These are phyloP conservation scores for Capra hircus DNA, from an alignment of 2,113 vertebrate species.

Conservation along the genomic window DNA sequence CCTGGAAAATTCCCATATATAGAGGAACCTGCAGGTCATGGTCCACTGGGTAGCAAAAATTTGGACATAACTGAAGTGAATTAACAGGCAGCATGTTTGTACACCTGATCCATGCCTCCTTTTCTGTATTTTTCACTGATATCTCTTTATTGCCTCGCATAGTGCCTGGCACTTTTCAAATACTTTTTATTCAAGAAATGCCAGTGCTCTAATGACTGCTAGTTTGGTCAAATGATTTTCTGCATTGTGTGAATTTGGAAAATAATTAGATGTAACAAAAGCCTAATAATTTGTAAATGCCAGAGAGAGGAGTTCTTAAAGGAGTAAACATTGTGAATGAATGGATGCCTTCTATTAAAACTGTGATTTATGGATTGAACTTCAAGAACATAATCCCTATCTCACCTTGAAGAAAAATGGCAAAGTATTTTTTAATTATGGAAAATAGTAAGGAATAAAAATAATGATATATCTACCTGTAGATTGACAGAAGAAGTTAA, in stretches of 20 bases:
- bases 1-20: not conserved
- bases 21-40: not conserved
- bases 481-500: constrained; percentile 21
- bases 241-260: not conserved
- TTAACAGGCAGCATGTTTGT: not conserved
- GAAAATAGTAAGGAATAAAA: not conserved
- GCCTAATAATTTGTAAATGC: not conserved
- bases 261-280: not conserved
- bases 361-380: not conserved
- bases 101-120: not conserved
- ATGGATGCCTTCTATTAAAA: not conserved
- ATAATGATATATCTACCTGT: not conserved
- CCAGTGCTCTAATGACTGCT: not conserved
- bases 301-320: not conserved
- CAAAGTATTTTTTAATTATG: not conserved
- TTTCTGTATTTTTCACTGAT: not conserved
- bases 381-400: not conserved
- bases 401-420: not conserved
- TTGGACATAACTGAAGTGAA: not conserved
- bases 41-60: not conserved
- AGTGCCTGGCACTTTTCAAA: not conserved
- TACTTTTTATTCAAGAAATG: not conserved
- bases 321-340: not conserved
- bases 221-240: not conserved
- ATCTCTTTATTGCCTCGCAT: not conserved